A percentile compares a stretch with the other conserved stretches of the same genome.
phyloP scores from a whole-genome alignment of 2,888 invertebrate genomes.

The Drosophila stalkeri region DNA sequence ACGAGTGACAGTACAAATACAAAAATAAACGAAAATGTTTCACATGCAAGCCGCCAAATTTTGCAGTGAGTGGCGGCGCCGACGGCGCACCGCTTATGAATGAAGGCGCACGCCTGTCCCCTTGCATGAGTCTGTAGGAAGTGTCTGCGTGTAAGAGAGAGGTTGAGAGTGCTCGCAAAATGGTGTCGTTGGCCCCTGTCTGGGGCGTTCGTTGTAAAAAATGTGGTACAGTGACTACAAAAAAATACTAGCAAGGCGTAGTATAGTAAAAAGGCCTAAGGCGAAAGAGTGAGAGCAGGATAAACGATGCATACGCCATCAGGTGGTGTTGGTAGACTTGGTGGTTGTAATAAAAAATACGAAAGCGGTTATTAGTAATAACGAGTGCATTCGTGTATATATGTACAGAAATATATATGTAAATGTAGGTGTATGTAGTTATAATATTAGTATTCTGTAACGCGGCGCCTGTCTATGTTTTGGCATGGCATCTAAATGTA shows the following conservation, averaged over 20 bases:
- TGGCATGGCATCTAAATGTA: conserved; percentile 41
- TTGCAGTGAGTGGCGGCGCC: conserved; percentile 50
- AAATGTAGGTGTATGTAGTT: conserved; percentile 8
- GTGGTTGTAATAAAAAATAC: conserved; percentile 63
- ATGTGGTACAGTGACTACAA: conserved; percentile 79
- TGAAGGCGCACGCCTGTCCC: conserved; percentile 64
- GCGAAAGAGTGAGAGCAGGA: conserved; percentile 36
- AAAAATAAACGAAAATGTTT: conserved; percentile 31
- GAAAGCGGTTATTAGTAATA: conserved; percentile 72
- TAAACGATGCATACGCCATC: conserved; percentile 37
- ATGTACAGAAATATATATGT: neutral
- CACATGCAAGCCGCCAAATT: conserved; percentile 63
- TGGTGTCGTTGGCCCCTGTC: conserved; percentile 75
- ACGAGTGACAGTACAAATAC: conserved; percentile 29
- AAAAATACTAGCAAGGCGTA: conserved; percentile 71
- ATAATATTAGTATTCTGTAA: conserved; percentile 35
- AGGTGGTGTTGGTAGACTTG: conserved; percentile 17
- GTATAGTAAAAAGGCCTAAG: conserved; percentile 65
- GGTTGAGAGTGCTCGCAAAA: conserved; percentile 54
- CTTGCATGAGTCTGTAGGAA: conserved; percentile 10
- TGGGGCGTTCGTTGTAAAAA: conserved; percentile 67
- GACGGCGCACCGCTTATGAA: conserved; percentile 61
- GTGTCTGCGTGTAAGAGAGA: conserved; percentile 24
- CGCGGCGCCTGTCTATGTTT: conserved; percentile 31
- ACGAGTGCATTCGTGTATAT: conserved; percentile 24